Conservation (phyloP, 2,113 vertebrate species). For the human (Homo sapiens) region GRCh38 chrX:128746501-128747000, state of each 20-base stretch:
- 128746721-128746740: background rate
- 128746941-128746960: conserved; percentile 47
- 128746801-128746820: background rate
- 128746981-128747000: background rate
- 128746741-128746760: conserved; percentile 6
- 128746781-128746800: background rate
- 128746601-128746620: background rate
- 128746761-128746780: conserved; percentile 45
- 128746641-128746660: background rate
- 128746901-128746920: conserved; percentile 1
- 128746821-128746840: background rate
- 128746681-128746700: background rate
- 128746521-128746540: background rate
- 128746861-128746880: background rate
- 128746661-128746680: background rate
- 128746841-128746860: background rate
- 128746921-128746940: conserved; percentile 3
- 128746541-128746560: background rate
- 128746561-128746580: background rate
- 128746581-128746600: background rate
- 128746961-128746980: background rate
- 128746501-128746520: background rate
- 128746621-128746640: background rate
- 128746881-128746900: conserved; percentile 16
- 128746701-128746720: background rate